These are phyloP conservation scores for Macrosteles quadrilineatus DNA, from an alignment of 1,140 invertebrate genomes.

Conservation along the genomic window DNA sequence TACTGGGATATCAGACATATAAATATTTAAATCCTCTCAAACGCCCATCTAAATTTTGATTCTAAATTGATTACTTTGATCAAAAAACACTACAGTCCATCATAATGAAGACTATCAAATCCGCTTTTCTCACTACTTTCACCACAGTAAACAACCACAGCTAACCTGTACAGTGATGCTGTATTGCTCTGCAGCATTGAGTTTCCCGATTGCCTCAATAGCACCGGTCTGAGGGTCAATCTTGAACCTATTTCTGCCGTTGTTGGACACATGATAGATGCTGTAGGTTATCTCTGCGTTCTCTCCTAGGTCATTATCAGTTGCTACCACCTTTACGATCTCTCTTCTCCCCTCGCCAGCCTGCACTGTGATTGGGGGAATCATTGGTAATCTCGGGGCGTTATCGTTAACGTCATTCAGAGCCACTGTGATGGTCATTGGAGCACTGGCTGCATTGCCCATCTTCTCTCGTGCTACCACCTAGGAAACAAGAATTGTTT, in stretches of 20 bases:
- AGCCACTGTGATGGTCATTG: conserved; percentile 73
- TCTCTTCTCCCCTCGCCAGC: conserved; percentile 75
- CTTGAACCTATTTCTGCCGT: conserved; percentile 80
- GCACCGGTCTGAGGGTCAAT: conserved; percentile 79
- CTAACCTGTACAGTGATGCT: conserved; percentile 82
- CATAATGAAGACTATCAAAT: too few relatives aligned
- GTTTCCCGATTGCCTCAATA: conserved; percentile 62
- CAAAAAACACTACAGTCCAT: too few relatives aligned
- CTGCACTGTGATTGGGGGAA: conserved; percentile 73
- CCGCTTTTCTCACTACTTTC: too few relatives aligned
- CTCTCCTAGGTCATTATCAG: conserved; percentile 81
- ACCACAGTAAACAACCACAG: conserved; percentile 40
- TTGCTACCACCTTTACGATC: conserved; percentile 77
- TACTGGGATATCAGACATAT: too few relatives aligned
- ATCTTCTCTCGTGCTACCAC: conserved; percentile 76
- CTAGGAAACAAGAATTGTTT: conserved; percentile 42
- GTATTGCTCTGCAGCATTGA: conserved; percentile 85
- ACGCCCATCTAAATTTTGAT: too few relatives aligned
- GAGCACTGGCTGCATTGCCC: conserved; percentile 76
- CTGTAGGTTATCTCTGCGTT: conserved; percentile 81
- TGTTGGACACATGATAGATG: conserved; percentile 88
- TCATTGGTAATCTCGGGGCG: conserved; percentile 72
- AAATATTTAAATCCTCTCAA: too few relatives aligned
- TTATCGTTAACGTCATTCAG: conserved; percentile 86
- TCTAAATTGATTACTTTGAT: too few relatives aligned